Conservation (phyloP, 2,797 vertebrate genomes). For the Channallabes apus region DNA sequence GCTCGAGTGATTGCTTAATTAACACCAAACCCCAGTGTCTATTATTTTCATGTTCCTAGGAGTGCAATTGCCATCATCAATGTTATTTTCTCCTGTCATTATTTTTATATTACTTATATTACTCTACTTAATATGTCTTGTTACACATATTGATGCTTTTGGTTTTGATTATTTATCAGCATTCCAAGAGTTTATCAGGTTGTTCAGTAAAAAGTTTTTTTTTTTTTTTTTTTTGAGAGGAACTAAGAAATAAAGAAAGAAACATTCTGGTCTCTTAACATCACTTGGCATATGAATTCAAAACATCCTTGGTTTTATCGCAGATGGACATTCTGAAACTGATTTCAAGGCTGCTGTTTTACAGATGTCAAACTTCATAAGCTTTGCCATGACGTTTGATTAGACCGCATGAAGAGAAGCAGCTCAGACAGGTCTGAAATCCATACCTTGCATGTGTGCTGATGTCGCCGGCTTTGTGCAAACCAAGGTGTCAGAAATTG, state of each 20-base stretch:
- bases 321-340: conserved; percentile 1
- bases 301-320: background rate
- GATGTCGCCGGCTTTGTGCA: conserved; percentile 36
- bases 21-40: background rate
- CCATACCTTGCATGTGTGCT: conserved; percentile 32
- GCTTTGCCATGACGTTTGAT: conserved; percentile 6
- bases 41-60: background rate
- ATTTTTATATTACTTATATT: background rate
- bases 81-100: background rate
- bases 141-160: background rate
- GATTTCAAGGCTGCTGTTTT: conserved; percentile 10
- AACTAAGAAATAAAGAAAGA: background rate
- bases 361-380: conserved; percentile 37
- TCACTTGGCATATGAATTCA: background rate
- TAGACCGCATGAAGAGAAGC: conserved; percentile 9
- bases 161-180: background rate
- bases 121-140: background rate
- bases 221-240: background rate
- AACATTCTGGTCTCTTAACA: background rate
- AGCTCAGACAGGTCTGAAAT: conserved; percentile 34
- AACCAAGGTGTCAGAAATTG: conserved; percentile 49
- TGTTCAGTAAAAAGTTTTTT: background rate
- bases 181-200: background rate
- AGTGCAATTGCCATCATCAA: too few species aligned
- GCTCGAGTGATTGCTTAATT: background rate